These are phyloP conservation scores for Mylabris phalerata DNA, from an alignment of 1,140 invertebrate species.

Conservation along the genomic window DNA sequence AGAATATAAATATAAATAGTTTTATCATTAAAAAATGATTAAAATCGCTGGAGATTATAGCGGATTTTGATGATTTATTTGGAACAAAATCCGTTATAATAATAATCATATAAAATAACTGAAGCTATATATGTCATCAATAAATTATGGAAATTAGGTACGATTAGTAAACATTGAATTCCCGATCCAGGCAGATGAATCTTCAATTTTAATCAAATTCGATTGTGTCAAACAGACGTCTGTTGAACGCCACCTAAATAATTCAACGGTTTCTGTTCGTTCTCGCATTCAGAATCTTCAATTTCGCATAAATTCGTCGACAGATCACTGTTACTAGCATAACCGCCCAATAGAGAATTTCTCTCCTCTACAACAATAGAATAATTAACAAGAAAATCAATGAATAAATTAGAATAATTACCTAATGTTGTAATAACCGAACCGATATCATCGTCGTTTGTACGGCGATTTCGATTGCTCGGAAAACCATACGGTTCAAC, in stretches of 20 bases:
- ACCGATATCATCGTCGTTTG: constrained; percentile 50
- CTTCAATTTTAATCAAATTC: constrained; percentile 18
- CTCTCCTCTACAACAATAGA: constrained; percentile 53
- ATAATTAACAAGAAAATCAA: background rate
- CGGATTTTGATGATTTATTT: too few relatives aligned
- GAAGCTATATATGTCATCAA: constrained; percentile 13
- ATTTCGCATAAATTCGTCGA: constrained; percentile 87
- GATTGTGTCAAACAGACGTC: constrained; percentile 50
- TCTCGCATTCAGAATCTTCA: constrained; percentile 79
- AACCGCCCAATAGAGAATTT: constrained; percentile 62
- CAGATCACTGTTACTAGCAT: constrained; percentile 73
- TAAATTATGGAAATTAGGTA: constrained; percentile 18
- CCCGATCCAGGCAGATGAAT: constrained; percentile 27
- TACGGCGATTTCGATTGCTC: constrained; percentile 51
- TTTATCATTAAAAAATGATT: too few relatives aligned
- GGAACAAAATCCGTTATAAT: too few relatives aligned
- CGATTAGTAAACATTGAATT: background rate
- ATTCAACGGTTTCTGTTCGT: constrained; percentile 49
- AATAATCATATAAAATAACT: constrained; percentile 3
- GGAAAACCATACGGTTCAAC: constrained; percentile 63
- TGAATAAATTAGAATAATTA: constrained; percentile 8
- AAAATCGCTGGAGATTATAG: too few relatives aligned
- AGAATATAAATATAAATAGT: constrained; percentile 4
- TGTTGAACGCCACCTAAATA: constrained; percentile 50
- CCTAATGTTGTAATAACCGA: constrained; percentile 51